Evolutionary conservation across 2,113 vertebrate species (phyloP), one percentile per base, ranked within the genome.

Genomic region (Leptobrachium ailaonicum): DNA sequence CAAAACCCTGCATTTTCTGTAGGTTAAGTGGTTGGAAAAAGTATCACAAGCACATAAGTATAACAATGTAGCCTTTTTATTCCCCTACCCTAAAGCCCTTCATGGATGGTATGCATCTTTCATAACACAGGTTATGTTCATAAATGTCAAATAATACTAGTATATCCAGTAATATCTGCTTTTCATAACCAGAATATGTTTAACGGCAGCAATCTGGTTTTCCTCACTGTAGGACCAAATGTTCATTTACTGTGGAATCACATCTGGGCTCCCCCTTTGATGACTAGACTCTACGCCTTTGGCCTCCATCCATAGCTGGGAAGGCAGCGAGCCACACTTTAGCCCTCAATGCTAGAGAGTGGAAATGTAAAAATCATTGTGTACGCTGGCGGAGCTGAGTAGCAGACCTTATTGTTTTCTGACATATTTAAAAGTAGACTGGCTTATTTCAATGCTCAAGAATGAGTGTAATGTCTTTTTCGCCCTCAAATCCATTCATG

Each of bases 131-230:
- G 62, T 56, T 67, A 56, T 58, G 71, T 73, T 58, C 47, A 67
- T 67, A 73, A 67, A 73, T 73, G 77, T 73, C 60, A 80, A 40
- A 56, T 73, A 73, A 67, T 67, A 40, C 62, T 5, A 70, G 10
- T 73, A 73, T 73, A 67, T 73, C 64, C 64, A 32, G 71, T 40
- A 72, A 80, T 80, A 80, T 67, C 71, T 73, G 63, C 9, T 73
- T 73, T 66, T 70, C 47, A 67, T 73, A 73, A 79, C 45, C 41
- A 40, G 60, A 66, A 79, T 54, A 42, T 45, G 62, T 73, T 72
- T 53, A 66, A 73, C 60, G 53, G 62, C 60, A 41, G 53, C 41
- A 67, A 45, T 80, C 67, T 80, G 77, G 66, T 80, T 73, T 73
- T n/a, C 50, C 58, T 80, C 71, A 73, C 20, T 66, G 58, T 20